These are phyloP conservation scores for Chrysocyon brachyurus DNA, from an alignment of 2,797 vertebrate genomes.

Conservation along the genomic window DNA sequence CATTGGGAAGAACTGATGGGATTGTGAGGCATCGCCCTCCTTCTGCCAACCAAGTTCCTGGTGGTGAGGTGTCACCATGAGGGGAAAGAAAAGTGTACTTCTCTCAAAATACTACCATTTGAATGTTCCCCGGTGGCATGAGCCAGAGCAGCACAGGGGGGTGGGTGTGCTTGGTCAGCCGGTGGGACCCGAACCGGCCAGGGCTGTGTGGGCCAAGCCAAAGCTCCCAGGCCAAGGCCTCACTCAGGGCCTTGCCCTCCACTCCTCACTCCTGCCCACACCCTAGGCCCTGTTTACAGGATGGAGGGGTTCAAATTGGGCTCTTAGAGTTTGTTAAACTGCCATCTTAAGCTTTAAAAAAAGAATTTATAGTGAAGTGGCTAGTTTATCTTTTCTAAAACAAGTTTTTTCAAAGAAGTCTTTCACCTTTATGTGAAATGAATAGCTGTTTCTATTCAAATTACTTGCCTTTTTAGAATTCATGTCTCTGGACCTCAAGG, in stretches of 20 bases:
- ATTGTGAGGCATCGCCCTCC: neutral
- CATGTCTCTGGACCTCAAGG: neutral
- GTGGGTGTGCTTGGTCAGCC: rapidly evolving
- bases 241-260: too few species aligned
- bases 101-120: neutral
- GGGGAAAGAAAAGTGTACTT: neutral
- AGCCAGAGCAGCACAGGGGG: neutral
- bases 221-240: neutral
- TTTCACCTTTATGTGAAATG: neutral
- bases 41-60: neutral
- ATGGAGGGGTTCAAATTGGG: too few species aligned
- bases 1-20: neutral
- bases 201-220: rapidly evolving
- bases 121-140: too few species aligned
- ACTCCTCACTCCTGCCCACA: neutral
- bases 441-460: slow-evolving; percentile 59
- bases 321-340: slow-evolving; percentile 31
- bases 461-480: slow-evolving; percentile 80
- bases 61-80: neutral
- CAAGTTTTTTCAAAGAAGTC: neutral
- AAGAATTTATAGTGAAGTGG: neutral
- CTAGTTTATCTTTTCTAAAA: slow-evolving; percentile 49
- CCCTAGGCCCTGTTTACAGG: neutral
- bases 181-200: rapidly evolving
- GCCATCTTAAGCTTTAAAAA: slow-evolving; percentile 7